Base-by-base conservation (phyloP, 2,888 invertebrate species). In the Amiota mariae region DNA sequence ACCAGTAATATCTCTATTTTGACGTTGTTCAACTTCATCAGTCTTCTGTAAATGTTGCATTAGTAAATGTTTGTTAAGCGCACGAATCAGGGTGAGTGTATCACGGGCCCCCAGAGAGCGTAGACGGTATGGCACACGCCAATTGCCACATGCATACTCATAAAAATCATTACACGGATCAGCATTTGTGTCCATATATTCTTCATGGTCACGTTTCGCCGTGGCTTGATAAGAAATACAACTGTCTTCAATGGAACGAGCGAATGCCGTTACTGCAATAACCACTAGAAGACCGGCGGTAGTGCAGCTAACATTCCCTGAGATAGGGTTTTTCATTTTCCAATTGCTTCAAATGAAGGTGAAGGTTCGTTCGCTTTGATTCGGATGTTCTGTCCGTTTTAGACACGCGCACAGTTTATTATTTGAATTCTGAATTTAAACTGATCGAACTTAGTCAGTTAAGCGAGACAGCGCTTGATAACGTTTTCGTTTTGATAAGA, bases 111-210 rank as follows among this genome's bases (percentile, higher is more conserved):
- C 80, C 6, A 86, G 61, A 4, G 78, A 71, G 0, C 84, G 78
- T 59, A 83, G 57, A 1, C 66, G 57, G 15, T 80, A 79, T 6
- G 78, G 73, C 1, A 78, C 79, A 48, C 82, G 80, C 97, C 97
- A 97, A 82, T 95, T 95, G 1, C 96, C 96, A 87, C 94, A 97
- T 1, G 96, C 95, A 82, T 94, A 95, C 82, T 94, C 93, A 87
- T 95, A 95, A 87, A 96, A 96, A 85, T 96, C 95, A 12, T 93
- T 91, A 84, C 96, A 96, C 0, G 96, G 95, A 84, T 94, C 92
- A 4, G 92, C 92, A 12, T 72, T 71, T 0, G 66, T 11, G 56
- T 88, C 87, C 71, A 86, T 72, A 1, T 80, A 76, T n/a, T 78
- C 75, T 4, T 78, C 75, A 10, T 8, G 13, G n/a, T 54, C 54